Conservation (phyloP, 1,140 invertebrate genomes). For the Platorchestia sp. region DNA sequence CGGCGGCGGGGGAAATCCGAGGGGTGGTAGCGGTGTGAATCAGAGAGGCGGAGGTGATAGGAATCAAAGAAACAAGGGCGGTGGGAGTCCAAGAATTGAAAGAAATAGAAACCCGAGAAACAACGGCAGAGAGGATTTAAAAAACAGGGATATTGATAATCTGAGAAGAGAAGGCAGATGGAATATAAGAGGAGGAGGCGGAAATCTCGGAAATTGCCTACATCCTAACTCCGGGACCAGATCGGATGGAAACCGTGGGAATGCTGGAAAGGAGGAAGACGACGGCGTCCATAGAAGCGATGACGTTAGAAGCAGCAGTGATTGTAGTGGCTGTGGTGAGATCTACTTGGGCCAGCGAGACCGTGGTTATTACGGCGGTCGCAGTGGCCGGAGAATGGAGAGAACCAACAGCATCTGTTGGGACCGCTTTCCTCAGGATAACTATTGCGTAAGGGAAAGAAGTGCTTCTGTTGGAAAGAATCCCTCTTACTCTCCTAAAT, state of each 20-base stretch:
- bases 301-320: background rate
- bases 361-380: background rate
- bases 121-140: background rate
- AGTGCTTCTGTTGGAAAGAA: too few species aligned
- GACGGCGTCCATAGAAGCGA: too few species aligned
- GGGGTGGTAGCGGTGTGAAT: background rate
- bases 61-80: background rate
- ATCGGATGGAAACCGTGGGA: too few species aligned
- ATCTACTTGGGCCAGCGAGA: background rate
- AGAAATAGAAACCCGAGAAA: too few species aligned
- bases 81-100: background rate
- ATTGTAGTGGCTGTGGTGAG: background rate
- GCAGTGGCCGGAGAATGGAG: background rate
- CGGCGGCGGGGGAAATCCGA: background rate
- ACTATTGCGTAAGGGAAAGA: too few species aligned
- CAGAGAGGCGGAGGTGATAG: background rate
- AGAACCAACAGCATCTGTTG: too few species aligned
- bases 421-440: too few species aligned
- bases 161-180: background rate
- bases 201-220: background rate
- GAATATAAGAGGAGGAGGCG: background rate
- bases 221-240: too few species aligned
- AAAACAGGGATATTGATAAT: background rate
- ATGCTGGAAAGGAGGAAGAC: too few species aligned
- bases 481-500: too few species aligned